Evolutionary conservation across 2,888 invertebrate species (phyloP).

Genomic region (Eupithecia vulgata): DNA sequence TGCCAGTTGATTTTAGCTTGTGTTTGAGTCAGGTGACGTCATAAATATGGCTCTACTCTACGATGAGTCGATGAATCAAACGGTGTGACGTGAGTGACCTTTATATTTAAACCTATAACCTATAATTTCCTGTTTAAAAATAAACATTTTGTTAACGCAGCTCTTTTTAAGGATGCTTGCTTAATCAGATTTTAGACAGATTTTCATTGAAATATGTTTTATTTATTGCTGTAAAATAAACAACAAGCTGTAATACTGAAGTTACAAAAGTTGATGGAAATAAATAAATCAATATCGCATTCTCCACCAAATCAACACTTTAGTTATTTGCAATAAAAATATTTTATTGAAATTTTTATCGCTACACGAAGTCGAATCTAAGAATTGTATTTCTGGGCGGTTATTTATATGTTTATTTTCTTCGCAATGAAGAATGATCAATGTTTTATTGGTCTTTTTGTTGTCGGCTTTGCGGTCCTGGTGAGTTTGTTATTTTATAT

Average conservation of each 20-base stretch:
- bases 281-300: slow-evolving; percentile 61
- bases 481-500: slow-evolving; percentile 50
- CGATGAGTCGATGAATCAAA: neutral
- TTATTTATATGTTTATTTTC: slow-evolving; percentile 52
- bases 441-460: slow-evolving; percentile 49
- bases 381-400: slow-evolving; percentile 54
- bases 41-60: neutral
- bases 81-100: neutral
- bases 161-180: no score
- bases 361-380: slow-evolving; percentile 57
- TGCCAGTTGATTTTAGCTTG: neutral
- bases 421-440: slow-evolving; percentile 50
- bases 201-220: neutral
- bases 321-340: slow-evolving; percentile 47
- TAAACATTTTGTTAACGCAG: no score
- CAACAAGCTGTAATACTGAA: neutral
- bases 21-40: neutral
- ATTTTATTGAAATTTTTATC: slow-evolving; percentile 60
- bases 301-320: slow-evolving; percentile 27
- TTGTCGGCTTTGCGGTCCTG: slow-evolving; percentile 50
- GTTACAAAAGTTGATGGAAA: neutral
- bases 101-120: no score
- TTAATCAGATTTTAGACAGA: neutral
- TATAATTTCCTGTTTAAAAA: no score
- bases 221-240: neutral